Percentiles rank a stretch among this genome's conserved stretches.
phyloP scores from a whole-genome alignment of 1,140 invertebrate genomes.

The Sycophila sp. region DNA sequence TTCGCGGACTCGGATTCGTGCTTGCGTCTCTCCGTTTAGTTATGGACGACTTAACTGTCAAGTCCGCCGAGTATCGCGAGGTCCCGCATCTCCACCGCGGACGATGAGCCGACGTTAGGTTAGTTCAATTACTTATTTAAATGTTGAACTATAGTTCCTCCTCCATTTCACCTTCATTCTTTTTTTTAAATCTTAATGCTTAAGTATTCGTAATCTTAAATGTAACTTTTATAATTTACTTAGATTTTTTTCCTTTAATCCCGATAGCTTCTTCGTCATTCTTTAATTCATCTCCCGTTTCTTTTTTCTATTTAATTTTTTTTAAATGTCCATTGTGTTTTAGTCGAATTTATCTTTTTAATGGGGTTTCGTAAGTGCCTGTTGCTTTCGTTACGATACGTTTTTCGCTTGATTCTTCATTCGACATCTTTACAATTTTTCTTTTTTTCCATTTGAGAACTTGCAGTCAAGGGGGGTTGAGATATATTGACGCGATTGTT shows the following conservation, averaged over 20 bases:
- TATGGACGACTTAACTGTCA: neutral
- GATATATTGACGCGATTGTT: conserved; percentile 3
- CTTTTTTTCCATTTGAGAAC: conserved; percentile 50
- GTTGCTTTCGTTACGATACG: conserved; percentile 10
- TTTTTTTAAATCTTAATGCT: conserved; percentile 54
- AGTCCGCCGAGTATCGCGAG: neutral
- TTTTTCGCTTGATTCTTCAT: conserved; percentile 30
- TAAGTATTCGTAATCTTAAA: conserved; percentile 63
- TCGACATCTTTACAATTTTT: conserved; percentile 10
- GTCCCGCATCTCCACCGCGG: conserved; percentile 2
- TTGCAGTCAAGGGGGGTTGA: conserved; percentile 59
- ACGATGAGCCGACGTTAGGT: conserved; percentile 55
- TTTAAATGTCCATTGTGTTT: neutral
- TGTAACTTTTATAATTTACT: conserved; percentile 50
- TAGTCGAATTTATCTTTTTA: neutral
- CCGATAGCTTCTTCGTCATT: conserved; percentile 49
- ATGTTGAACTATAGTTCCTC: conserved; percentile 61
- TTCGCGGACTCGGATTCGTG: conserved; percentile 24
- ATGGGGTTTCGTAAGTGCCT: neutral
- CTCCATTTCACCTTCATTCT: conserved; percentile 47
- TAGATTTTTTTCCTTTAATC: conserved; percentile 39
- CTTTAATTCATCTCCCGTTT: conserved; percentile 45
- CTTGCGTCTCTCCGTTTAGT: neutral
- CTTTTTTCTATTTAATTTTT: conserved; percentile 12
- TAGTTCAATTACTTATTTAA: conserved; percentile 56